Percentiles rank a stretch among this genome's conserved stretches.
Conservation (phyloP, 2,888 invertebrate species). For the Mongoloraphidia duomilia region DNA sequence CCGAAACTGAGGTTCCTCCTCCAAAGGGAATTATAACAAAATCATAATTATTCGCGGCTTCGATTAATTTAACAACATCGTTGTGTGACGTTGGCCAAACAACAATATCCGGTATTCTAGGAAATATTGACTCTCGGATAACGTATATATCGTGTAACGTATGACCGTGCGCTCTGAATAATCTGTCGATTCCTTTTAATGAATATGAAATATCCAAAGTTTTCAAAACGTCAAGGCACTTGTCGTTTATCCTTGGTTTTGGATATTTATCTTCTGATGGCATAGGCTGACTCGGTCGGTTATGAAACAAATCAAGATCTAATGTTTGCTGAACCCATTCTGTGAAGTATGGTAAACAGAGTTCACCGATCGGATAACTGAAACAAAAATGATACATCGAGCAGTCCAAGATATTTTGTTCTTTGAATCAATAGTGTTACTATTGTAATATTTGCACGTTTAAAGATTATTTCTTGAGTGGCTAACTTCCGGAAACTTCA, state of each 20-base stretch:
- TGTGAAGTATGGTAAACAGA: constrained; percentile 60
- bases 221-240: constrained; percentile 43
- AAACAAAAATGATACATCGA: constrained; percentile 7
- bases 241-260: constrained; percentile 43
- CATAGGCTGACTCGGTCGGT: constrained; percentile 33
- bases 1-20: constrained; percentile 88
- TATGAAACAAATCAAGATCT: constrained; percentile 41
- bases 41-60: constrained; percentile 54
- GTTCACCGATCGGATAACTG: constrained; percentile 65
- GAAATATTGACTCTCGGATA: constrained; percentile 56
- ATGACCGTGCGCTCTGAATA: constrained; percentile 85
- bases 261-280: constrained; percentile 49
- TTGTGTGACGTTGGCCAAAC: constrained; percentile 82
- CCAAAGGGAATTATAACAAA: constrained; percentile 87
- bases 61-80: constrained; percentile 71
- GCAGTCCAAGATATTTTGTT: too few relatives aligned
- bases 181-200: constrained; percentile 63
- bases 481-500: too few relatives aligned
- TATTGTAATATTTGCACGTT: too few relatives aligned
- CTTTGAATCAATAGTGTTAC: too few relatives aligned
- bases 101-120: constrained; percentile 84
- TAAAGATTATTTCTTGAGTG: too few relatives aligned
- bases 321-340: constrained; percentile 67
- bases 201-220: constrained; percentile 43
- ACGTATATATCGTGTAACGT: constrained; percentile 78